These are phyloP conservation scores for Drosophila persimilis DNA, from an alignment of 1,140 invertebrate species.

Conservation along the genomic window DNA sequence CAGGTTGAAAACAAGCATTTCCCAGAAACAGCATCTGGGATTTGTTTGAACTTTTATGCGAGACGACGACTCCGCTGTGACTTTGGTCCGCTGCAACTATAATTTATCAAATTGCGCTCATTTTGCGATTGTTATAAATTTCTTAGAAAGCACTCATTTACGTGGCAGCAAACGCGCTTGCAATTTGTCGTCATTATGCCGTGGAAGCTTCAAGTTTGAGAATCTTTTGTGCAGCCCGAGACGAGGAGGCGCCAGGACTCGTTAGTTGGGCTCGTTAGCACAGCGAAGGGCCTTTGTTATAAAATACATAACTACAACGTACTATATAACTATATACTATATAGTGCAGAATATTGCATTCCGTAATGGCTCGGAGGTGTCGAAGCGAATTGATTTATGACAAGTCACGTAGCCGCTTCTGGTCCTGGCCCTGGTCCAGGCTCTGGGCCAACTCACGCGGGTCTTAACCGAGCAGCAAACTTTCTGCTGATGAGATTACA, in stretches of 20 bases:
- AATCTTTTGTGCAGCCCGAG: slow-evolving; percentile 38
- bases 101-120: too few species aligned
- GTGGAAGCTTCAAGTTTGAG: slow-evolving; percentile 17
- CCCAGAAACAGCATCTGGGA: too few species aligned
- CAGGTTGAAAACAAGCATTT: too few species aligned
- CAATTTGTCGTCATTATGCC: slow-evolving; percentile 72
- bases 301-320: neutral
- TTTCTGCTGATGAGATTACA: slow-evolving; percentile 15
- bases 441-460: too few species aligned
- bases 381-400: slow-evolving; percentile 69
- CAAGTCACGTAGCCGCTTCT: slow-evolving; percentile 59
- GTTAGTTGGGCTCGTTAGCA: slow-evolving; percentile 64
- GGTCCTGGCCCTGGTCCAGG: too few species aligned
- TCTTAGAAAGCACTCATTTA: slow-evolving; percentile 15
- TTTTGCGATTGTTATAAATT: slow-evolving; percentile 44
- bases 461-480: neutral
- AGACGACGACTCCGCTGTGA: too few species aligned
- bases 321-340: slow-evolving; percentile 9
- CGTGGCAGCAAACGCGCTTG: slow-evolving; percentile 29
- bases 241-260: slow-evolving; percentile 2
- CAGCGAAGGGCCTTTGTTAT: slow-evolving; percentile 19
- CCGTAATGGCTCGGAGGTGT: slow-evolving; percentile 60
- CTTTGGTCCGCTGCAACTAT: neutral
- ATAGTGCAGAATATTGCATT: slow-evolving; percentile 68
- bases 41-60: too few species aligned